Conservation (phyloP, 2,797 vertebrate genomes). For the Pogonophryne albipinna region DNA sequence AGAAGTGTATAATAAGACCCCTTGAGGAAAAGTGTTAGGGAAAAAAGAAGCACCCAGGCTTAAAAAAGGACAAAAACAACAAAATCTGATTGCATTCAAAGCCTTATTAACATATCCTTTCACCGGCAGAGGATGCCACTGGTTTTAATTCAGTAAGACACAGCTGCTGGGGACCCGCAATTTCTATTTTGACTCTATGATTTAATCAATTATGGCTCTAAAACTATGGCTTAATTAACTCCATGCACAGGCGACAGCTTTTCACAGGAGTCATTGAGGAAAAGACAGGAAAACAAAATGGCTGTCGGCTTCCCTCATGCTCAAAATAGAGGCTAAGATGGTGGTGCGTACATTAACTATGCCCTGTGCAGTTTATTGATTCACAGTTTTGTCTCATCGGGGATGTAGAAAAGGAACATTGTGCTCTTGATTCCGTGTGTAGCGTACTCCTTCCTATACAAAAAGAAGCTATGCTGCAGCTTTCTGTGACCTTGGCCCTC, state of each 20-base stretch:
- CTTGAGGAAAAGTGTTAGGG: conserved; percentile 83
- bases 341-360: conserved; percentile 75
- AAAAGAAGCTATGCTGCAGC: conserved; percentile 35
- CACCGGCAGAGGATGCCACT: conserved; percentile 80
- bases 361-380: conserved; percentile 72
- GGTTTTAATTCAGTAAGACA: conserved; percentile 79
- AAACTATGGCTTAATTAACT: conserved; percentile 84
- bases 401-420: conserved; percentile 64
- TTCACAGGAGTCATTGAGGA: conserved; percentile 69
- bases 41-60: conserved; percentile 70
- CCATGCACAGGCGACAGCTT: conserved; percentile 75
- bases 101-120: conserved; percentile 84
- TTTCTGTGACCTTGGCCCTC: conserved; percentile 74
- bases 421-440: conserved; percentile 42
- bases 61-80: conserved; percentile 82
- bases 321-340: conserved; percentile 76
- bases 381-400: conserved; percentile 66
- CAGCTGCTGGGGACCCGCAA: conserved; percentile 79
- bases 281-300: conserved; percentile 80
- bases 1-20: conserved; percentile 88
- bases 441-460: conserved; percentile 34
- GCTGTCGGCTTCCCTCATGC: conserved; percentile 74
- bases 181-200: conserved; percentile 83
- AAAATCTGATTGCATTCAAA: conserved; percentile 81
- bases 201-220: conserved; percentile 84